Evolutionary conservation across 2,113 vertebrate genomes (phyloP).

Genomic region (Lota lota): DNA sequence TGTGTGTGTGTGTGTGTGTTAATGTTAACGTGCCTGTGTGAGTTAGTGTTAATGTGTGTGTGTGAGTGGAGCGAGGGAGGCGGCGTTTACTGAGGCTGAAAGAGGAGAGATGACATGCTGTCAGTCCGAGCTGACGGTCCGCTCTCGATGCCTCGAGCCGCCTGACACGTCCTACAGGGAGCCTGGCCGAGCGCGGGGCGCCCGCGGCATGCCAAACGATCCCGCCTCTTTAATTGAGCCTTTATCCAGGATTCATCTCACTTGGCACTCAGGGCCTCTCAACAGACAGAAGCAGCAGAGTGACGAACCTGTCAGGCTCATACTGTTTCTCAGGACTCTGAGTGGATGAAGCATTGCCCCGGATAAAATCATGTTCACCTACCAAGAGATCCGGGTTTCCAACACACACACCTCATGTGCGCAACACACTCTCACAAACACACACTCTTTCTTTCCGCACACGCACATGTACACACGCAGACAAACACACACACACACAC

Average conservation of each 20-base stretch:
- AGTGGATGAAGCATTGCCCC: conserved; percentile 37
- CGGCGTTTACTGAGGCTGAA: conserved; percentile 64
- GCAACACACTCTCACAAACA: no score
- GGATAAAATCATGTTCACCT: conserved; percentile 25
- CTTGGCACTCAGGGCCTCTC: conserved; percentile 40
- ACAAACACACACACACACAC: no score
- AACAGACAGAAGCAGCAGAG: conserved; percentile 47
- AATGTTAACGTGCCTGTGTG: no score
- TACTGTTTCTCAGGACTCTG: conserved; percentile 27
- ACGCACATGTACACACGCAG: no score
- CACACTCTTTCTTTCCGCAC: no score
- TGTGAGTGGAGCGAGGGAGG: conserved; percentile 25
- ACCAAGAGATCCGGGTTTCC: no score
- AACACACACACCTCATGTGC: no score
- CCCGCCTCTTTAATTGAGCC: conserved; percentile 63
- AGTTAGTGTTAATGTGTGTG: neutral
- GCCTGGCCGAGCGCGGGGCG: conserved; percentile 30
- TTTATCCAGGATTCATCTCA: conserved; percentile 67
- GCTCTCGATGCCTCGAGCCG: conserved; percentile 55
- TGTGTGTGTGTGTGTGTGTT: no score
- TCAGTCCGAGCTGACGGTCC: conserved; percentile 69
- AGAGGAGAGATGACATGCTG: conserved; percentile 66
- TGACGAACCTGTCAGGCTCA: conserved; percentile 41
- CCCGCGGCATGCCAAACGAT: conserved; percentile 50
- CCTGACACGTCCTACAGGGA: conserved; percentile 62